These are phyloP conservation scores for Menura novaehollandiae DNA, from an alignment of 2,113 vertebrate genomes.

Conservation along the genomic window DNA sequence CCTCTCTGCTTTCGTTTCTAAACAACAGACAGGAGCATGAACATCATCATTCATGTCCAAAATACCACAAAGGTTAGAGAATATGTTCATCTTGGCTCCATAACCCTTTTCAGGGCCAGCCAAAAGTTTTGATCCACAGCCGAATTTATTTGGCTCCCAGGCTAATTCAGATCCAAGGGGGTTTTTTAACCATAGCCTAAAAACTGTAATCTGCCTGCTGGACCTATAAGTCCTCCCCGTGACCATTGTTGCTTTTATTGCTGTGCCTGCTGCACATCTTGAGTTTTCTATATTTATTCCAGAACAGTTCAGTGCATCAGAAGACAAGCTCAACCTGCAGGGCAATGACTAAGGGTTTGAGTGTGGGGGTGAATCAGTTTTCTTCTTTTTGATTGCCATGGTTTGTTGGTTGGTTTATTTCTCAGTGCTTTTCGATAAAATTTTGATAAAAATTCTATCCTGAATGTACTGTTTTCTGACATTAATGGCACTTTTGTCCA, in stretches of 20 bases:
- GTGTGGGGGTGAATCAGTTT: not conserved
- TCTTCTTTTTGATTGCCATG: not conserved
- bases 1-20: not conserved
- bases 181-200: not conserved
- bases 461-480: not conserved
- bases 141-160: not conserved
- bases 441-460: not conserved
- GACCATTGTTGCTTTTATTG: not conserved
- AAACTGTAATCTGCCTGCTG: not conserved
- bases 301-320: not conserved
- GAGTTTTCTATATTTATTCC: not conserved
- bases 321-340: not conserved
- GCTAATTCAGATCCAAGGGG: not conserved
- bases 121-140: not conserved
- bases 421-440: not conserved
- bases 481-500: not conserved
- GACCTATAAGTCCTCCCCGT: not conserved
- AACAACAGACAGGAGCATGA: not conserved
- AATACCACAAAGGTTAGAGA: not conserved
- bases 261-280: not conserved
- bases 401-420: not conserved
- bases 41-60: not conserved
- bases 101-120: not conserved
- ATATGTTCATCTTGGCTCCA: not conserved
- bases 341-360: not conserved